Evolutionary conservation across 2,797 vertebrate species (phyloP), one percentile per base, ranked within the genome.

Genomic region (Macrochelys suwanniensis): DNA sequence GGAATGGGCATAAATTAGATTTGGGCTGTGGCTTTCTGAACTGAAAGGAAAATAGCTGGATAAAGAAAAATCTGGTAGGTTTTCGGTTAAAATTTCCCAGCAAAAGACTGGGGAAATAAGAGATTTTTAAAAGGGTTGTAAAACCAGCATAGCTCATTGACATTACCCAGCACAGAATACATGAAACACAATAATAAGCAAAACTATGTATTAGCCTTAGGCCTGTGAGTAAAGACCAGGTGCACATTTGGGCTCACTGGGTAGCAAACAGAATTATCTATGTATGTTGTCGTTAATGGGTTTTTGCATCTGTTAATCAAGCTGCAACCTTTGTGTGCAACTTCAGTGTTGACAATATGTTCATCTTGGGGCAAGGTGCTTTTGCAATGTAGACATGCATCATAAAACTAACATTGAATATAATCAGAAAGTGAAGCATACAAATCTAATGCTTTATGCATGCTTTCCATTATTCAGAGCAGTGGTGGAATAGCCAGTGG

Each of bases 201-300:
- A 37, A 68, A 68, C 8, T 71, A 4, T 23, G 19, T 71, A 42
- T 80, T 31, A 5, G 33, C 42, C 11, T 83, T 71, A 19, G 5
- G 37, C 56, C 37, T 11, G 33, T 47, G 49, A 25, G 53, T 6
- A 6, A 54, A 50, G 5, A 5, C 4, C 2, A 0, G 6, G 0
- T 1, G 6, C 37, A 50, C 47, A 2, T 42, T 31, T 68, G 47
- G 82, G 17, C 79, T 8, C 2, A 85, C 33, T 47, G 9, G 11
- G 65, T 57, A 51, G 9, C 26, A 51, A 19, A 2, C 6, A 1
- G 1, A 16, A 33, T 45, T 77, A 80, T 47, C 87, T 19, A 80
- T 54, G 4, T 89, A n/a, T 11, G 79, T 65, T 87, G 49, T 50
- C 81, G 37, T 3, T 76, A 28, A 15, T 84, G 71, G 49, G 25